These are phyloP conservation scores for Kradibia gibbosae DNA, from an alignment of 1,140 invertebrate genomes.

Conservation along the genomic window DNA sequence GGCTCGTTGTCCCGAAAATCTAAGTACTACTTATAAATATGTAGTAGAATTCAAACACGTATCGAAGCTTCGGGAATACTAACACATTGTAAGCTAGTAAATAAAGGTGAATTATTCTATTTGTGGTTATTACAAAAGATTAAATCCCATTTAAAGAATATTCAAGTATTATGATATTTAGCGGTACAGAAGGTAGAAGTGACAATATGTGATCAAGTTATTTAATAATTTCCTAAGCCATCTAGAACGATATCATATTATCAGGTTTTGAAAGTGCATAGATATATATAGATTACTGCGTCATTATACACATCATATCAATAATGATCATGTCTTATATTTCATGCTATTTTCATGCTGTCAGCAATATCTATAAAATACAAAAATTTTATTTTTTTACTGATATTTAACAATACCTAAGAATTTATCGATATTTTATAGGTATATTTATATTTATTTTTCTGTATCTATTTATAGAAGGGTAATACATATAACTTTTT, in stretches of 20 bases:
- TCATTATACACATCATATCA: too few species aligned
- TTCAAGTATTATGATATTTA: neutral
- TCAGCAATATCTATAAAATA: too few species aligned
- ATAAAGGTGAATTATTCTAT: neutral
- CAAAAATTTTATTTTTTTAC: too few species aligned
- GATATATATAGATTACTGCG: neutral
- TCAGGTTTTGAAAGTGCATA: neutral
- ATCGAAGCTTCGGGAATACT: neutral
- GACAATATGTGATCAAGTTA: neutral
- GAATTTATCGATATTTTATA: too few species aligned
- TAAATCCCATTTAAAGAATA: conserved; percentile 12
- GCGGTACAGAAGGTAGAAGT: neutral
- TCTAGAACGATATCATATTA: neutral
- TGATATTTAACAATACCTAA: too few species aligned
- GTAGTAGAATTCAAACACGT: conserved; percentile 1
- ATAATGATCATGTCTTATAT: too few species aligned
- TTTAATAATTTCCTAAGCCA: conserved; percentile 17
- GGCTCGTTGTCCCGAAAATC: neutral
- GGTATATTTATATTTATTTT: too few species aligned
- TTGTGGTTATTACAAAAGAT: neutral
- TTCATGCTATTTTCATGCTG: too few species aligned
- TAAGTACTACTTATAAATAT: conserved; percentile 17
- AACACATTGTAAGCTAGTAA: neutral
- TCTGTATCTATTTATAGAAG: too few species aligned
- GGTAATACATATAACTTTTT: too few species aligned